Conservation (phyloP, 2,113 vertebrate genomes). For the Gobiocypris rarus region DNA sequence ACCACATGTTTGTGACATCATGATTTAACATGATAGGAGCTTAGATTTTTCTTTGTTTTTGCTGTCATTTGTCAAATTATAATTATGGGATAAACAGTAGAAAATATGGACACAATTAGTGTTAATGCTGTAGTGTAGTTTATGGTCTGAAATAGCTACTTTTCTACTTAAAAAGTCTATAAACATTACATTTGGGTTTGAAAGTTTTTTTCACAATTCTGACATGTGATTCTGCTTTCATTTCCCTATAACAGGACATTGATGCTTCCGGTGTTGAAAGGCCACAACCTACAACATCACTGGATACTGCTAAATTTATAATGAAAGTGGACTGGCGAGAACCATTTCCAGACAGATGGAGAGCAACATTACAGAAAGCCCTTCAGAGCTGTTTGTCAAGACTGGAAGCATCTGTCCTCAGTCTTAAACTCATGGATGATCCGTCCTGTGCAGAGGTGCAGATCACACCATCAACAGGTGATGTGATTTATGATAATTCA, state of each 20-base stretch:
- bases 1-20: too few species aligned
- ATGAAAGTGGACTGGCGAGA: constrained; percentile 48
- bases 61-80: too few species aligned
- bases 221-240: not conserved
- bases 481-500: not conserved
- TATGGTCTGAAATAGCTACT: not conserved
- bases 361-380: fast-evolving
- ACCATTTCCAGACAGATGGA: fast-evolving
- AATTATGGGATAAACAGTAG: too few species aligned
- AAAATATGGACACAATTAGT: not conserved
- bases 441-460: not conserved
- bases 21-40: too few species aligned
- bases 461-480: constrained; percentile 56
- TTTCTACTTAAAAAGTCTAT: not conserved
- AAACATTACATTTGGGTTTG: not conserved
- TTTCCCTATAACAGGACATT: not conserved
- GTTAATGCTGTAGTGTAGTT: not conserved
- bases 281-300: not conserved
- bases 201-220: not conserved
- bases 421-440: not conserved
- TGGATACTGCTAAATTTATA: not conserved
- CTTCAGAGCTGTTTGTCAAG: constrained; percentile 59
- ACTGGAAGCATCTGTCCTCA: not conserved
- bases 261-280: too few species aligned
- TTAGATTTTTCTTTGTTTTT: too few species aligned